A percentile compares a stretch with the other conserved stretches of the same genome.
Conservation (phyloP, 2,888 invertebrate genomes). For the Phortica okadai region DNA sequence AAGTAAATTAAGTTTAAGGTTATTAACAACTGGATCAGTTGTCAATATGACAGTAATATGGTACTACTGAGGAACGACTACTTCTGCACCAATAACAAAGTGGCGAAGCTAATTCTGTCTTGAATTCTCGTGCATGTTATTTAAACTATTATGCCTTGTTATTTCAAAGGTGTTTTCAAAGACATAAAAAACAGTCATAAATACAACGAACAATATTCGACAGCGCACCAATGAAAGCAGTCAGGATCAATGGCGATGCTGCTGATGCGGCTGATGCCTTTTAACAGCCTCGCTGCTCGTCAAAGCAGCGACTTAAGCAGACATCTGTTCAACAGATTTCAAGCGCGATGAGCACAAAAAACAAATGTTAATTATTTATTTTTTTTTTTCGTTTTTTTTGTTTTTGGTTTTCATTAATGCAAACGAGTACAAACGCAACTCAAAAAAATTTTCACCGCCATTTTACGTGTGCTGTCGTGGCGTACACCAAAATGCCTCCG, state of each 20-base stretch:
- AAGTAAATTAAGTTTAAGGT: too few relatives aligned
- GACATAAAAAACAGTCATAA: constrained; percentile 59
- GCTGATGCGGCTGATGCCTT: background rate
- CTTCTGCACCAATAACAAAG: too few relatives aligned
- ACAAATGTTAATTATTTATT: constrained; percentile 64
- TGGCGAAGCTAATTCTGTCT: background rate
- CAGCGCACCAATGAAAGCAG: constrained; percentile 34
- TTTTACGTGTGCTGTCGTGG: constrained; percentile 57
- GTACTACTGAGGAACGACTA: too few relatives aligned
- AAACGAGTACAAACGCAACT: constrained; percentile 57
- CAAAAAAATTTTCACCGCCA: constrained; percentile 28
- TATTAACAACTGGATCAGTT: too few relatives aligned
- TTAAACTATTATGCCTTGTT: constrained; percentile 17
- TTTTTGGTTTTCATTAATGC: constrained; percentile 59
- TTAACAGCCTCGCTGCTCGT: background rate
- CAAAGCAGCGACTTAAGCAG: constrained; percentile 28
- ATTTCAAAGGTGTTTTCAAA: constrained; percentile 61
- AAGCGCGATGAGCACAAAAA: constrained; percentile 45
- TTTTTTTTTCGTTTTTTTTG: constrained; percentile 3
- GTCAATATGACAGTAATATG: too few relatives aligned
- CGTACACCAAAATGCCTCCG: constrained; percentile 21
- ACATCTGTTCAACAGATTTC: constrained; percentile 69
- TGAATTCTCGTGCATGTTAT: constrained; percentile 37
- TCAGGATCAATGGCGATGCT: constrained; percentile 24
- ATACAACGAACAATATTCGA: constrained; percentile 30